These are phyloP conservation scores for Trichomycterus rosablanca DNA, from an alignment of 2,113 vertebrate species.

Conservation along the genomic window DNA sequence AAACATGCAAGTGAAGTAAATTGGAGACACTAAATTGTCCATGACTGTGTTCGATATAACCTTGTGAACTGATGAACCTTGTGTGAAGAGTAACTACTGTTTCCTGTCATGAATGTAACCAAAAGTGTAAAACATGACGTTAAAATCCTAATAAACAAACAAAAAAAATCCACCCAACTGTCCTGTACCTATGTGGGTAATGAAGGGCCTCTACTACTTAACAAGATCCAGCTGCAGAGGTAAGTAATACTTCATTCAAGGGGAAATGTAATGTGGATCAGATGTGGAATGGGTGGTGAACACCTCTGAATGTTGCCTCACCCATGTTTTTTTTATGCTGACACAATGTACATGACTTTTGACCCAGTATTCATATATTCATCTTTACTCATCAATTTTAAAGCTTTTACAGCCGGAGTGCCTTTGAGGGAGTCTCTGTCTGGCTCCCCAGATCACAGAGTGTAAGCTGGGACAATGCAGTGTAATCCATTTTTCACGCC, in stretches of 20 bases:
- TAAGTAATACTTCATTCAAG: background rate
- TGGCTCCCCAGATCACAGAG: background rate
- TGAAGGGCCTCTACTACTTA: too few species aligned
- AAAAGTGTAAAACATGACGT: too few species aligned
- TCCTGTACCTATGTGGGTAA: too few species aligned
- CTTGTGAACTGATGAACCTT: too few species aligned
- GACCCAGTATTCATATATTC: background rate
- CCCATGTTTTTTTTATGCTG: slow-evolving; percentile 1
- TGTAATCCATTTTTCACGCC: background rate
- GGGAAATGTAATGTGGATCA: background rate
- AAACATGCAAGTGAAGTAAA: too few species aligned
- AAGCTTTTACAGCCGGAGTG: background rate
- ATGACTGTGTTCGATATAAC: too few species aligned
- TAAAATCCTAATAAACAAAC: too few species aligned
- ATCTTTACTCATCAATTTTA: background rate
- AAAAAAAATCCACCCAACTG: too few species aligned
- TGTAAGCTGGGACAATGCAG: slow-evolving; percentile 4
- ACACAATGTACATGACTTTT: background rate
- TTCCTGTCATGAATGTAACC: too few species aligned
- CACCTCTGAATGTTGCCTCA: slow-evolving; percentile 10
- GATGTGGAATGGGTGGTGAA: background rate
- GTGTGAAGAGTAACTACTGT: too few species aligned
- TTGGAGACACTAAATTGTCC: too few species aligned
- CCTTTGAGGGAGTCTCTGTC: slow-evolving; percentile 2
- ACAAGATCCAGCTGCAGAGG: too few species aligned